Evolutionary conservation across 2,888 invertebrate species (phyloP).

Genomic region (Ennomos fuscantarius): DNA sequence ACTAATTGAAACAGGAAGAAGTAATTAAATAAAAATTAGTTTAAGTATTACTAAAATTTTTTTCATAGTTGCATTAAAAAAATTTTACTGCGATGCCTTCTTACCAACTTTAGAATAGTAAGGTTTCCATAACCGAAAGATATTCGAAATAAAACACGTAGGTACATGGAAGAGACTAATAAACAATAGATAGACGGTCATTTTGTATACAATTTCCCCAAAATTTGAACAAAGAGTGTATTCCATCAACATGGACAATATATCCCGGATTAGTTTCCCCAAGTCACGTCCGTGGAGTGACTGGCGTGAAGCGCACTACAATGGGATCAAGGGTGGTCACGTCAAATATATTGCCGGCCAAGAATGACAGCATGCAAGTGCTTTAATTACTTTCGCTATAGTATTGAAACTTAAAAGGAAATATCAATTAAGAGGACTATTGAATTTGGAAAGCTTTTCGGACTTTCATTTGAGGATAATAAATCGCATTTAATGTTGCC

Average conservation of each 20-base stretch:
- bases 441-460: slow-evolving; percentile 35
- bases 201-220: slow-evolving; percentile 34
- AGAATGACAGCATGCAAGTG: slow-evolving; percentile 60
- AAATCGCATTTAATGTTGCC: neutral
- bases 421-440: slow-evolving; percentile 37
- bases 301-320: slow-evolving; percentile 73
- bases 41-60: too few relatives aligned
- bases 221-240: slow-evolving; percentile 59
- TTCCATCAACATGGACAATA: slow-evolving; percentile 66
- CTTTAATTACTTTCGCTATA: slow-evolving; percentile 68
- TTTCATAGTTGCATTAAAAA: too few relatives aligned
- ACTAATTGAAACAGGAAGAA: slow-evolving; percentile 12
- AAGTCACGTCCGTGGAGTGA: slow-evolving; percentile 62
- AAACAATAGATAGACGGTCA: slow-evolving; percentile 16
- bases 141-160: too few relatives aligned
- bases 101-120: too few relatives aligned
- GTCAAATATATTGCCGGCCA: slow-evolving; percentile 65
- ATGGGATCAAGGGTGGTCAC: slow-evolving; percentile 69
- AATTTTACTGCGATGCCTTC: too few relatives aligned
- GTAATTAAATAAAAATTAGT: neutral
- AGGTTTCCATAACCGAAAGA: too few relatives aligned
- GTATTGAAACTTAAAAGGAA: slow-evolving; percentile 30
- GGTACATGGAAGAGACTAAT: too few relatives aligned
- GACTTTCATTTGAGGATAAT: slow-evolving; percentile 4
- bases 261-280: slow-evolving; percentile 62